phyloP scores from a whole-genome alignment of 1,140 invertebrate species.

The Batillaria attramentaria region DNA sequence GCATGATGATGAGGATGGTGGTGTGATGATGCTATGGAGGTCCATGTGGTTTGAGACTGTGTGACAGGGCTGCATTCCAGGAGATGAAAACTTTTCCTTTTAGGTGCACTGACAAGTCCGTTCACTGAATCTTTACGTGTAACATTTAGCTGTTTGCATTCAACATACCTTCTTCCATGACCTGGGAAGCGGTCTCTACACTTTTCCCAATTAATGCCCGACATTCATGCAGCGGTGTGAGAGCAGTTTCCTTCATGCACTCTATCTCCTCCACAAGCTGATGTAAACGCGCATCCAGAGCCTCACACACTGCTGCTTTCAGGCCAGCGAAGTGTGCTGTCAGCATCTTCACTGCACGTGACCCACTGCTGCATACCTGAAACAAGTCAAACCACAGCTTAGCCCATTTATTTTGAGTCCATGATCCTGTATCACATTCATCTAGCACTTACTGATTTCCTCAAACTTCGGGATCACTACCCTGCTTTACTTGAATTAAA shows the following conservation, averaged over 20 bases:
- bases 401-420: too few relatives aligned
- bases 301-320: constrained; percentile 47
- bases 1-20: too few relatives aligned
- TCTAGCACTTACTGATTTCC: too few relatives aligned
- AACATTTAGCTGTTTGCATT: not conserved
- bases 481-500: too few relatives aligned
- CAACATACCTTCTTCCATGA: constrained; percentile 60
- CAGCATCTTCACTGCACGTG: constrained; percentile 45
- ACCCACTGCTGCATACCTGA: constrained; percentile 54
- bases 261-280: constrained; percentile 52
- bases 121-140: not conserved
- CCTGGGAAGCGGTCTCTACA: constrained; percentile 45
- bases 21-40: too few relatives aligned
- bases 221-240: constrained; percentile 54
- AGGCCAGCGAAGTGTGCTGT: constrained; percentile 51
- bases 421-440: too few relatives aligned
- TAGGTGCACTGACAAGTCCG: too few relatives aligned
- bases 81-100: too few relatives aligned
- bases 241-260: constrained; percentile 45
- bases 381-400: constrained; percentile 11
- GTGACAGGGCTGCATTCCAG: too few relatives aligned
- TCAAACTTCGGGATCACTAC: too few relatives aligned
- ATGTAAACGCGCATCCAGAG: constrained; percentile 47
- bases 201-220: constrained; percentile 55
- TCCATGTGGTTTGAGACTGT: too few relatives aligned